Conservation (phyloP, 2,113 vertebrate species). For the Ailurus styani region DNA sequence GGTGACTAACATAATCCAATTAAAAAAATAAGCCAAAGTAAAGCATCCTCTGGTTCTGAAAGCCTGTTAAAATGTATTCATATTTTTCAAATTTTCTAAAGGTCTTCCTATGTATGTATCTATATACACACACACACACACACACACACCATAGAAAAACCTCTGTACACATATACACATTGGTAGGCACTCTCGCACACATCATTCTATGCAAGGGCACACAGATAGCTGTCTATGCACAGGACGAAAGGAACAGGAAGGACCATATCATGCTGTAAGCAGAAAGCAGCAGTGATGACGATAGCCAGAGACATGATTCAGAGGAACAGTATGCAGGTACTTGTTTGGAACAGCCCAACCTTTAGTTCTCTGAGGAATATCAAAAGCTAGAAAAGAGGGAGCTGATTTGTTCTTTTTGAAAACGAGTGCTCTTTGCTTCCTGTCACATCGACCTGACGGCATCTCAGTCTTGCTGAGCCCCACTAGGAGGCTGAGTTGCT, state of each 20-base stretch:
- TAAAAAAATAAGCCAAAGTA: background rate
- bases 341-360: background rate
- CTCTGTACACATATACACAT: background rate
- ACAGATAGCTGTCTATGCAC: background rate
- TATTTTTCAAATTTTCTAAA: background rate
- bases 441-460: conserved; percentile 18
- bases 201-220: background rate
- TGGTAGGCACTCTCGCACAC: background rate
- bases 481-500: background rate
- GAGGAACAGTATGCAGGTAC: background rate
- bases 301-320: background rate
- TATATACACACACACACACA: background rate
- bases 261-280: background rate
- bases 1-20: too few species aligned
- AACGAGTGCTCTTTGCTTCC: conserved; percentile 4
- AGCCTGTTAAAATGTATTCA: background rate
- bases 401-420: conserved; percentile 11
- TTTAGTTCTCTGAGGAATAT: background rate
- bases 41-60: background rate
- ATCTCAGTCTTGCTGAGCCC: background rate
- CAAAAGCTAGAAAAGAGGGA: background rate
- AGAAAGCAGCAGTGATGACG: background rate
- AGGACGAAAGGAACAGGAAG: background rate
- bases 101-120: background rate
- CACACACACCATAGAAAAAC: background rate